Evolutionary conservation across 2,888 invertebrate genomes (phyloP).

Genomic region (Patella depressa): DNA sequence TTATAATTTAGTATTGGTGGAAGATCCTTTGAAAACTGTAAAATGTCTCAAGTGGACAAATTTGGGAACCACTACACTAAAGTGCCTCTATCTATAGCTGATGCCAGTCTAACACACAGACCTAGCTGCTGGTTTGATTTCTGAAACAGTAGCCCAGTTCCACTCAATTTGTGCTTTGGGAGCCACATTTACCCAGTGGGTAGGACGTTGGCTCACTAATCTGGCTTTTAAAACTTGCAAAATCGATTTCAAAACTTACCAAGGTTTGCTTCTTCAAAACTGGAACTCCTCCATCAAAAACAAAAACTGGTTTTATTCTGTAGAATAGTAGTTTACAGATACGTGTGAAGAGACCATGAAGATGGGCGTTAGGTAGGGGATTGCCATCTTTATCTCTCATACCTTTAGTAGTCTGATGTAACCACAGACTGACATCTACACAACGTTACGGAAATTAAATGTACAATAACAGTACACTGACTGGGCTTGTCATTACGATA

Average conservation of each 20-base stretch:
- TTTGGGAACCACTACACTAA: no score
- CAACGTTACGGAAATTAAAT: conserved; percentile 30
- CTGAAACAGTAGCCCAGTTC: no score
- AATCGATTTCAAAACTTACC: conserved; percentile 73
- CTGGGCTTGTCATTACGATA: neutral
- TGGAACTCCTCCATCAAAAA: conserved; percentile 97
- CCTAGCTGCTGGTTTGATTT: no score
- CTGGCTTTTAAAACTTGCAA: no score
- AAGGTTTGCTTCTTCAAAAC: conserved; percentile 91
- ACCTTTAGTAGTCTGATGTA: conserved; percentile 96
- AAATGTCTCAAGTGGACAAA: no score
- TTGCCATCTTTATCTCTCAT: conserved; percentile 86
- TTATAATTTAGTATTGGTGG: neutral
- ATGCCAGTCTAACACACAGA: no score
- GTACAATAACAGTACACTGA: neutral
- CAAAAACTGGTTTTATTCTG: conserved; percentile 95
- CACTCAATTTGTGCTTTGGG: no score
- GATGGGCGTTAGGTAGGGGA: conserved; percentile 85
- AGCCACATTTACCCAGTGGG: no score
- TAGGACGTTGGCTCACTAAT: no score
- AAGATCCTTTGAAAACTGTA: no score
- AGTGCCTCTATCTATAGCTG: no score
- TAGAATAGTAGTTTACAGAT: conserved; percentile 96
- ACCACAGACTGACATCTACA: conserved; percentile 97
- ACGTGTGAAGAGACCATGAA: conserved; percentile 92